phyloP scores from a whole-genome alignment of 2,888 invertebrate species.

The Mamestra brassicae region DNA sequence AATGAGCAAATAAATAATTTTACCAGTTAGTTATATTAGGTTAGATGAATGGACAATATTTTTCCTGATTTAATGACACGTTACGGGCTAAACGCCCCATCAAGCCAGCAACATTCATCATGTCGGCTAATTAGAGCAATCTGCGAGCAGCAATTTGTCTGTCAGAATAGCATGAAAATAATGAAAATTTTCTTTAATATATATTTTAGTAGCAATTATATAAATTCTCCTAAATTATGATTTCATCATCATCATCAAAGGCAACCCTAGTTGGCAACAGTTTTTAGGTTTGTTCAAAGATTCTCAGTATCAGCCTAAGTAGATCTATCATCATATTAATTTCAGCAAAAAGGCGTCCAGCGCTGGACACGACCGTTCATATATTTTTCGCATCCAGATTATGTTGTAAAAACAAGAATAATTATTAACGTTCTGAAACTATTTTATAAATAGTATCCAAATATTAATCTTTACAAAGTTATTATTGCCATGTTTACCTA shows the following conservation, averaged over 20 bases:
- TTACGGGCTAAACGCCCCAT: background rate
- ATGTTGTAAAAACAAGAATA: too few species aligned
- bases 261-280: too few species aligned
- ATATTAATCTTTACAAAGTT: background rate
- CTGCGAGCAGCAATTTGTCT: slow-evolving; percentile 8
- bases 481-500: background rate
- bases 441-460: background rate
- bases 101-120: slow-evolving; percentile 17
- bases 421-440: too few species aligned
- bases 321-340: too few species aligned
- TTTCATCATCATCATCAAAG: background rate
- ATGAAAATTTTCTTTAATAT: background rate
- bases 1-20: too few species aligned
- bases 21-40: too few species aligned
- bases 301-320: too few species aligned
- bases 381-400: too few species aligned
- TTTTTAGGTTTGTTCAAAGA: too few species aligned
- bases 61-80: background rate
- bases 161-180: background rate
- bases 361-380: too few species aligned
- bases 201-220: background rate
- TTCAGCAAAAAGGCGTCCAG: too few species aligned
- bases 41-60: background rate
- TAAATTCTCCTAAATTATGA: background rate
- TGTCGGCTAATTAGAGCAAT: background rate